These are phyloP conservation scores for Damaliscus lunatus DNA, from an alignment of 2,113 vertebrate genomes.

Conservation along the genomic window DNA sequence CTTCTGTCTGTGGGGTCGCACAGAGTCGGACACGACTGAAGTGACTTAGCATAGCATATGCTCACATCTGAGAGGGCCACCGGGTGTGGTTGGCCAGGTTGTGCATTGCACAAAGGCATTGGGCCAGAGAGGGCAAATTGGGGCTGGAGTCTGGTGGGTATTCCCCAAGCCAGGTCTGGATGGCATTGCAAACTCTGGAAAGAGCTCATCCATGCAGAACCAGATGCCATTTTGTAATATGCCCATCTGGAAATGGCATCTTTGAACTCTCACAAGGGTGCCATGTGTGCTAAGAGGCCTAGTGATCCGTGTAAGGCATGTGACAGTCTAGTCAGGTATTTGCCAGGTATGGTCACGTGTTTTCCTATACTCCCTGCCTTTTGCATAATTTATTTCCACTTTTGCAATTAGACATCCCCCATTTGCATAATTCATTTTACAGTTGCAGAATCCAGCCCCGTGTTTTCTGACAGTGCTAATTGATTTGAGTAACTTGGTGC, in stretches of 20 bases:
- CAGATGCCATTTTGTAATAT: background rate
- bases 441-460: background rate
- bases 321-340: background rate
- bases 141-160: background rate
- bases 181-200: background rate
- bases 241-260: background rate
- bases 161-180: background rate
- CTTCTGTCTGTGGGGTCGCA: too few relatives aligned
- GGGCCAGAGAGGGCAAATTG: background rate
- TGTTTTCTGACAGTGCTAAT: conserved; percentile 30
- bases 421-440: background rate
- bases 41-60: too few relatives aligned
- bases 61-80: background rate
- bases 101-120: background rate
- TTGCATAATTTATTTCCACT: conserved; percentile 5
- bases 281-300: background rate
- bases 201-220: background rate
- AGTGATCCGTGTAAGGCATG: background rate
- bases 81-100: background rate
- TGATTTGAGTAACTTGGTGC: background rate
- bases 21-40: too few relatives aligned
- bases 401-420: background rate
- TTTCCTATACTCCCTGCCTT: background rate
- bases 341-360: background rate
- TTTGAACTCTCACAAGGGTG: background rate